Conservation (phyloP, 2,888 invertebrate genomes). For the Cetonia aurata region DNA sequence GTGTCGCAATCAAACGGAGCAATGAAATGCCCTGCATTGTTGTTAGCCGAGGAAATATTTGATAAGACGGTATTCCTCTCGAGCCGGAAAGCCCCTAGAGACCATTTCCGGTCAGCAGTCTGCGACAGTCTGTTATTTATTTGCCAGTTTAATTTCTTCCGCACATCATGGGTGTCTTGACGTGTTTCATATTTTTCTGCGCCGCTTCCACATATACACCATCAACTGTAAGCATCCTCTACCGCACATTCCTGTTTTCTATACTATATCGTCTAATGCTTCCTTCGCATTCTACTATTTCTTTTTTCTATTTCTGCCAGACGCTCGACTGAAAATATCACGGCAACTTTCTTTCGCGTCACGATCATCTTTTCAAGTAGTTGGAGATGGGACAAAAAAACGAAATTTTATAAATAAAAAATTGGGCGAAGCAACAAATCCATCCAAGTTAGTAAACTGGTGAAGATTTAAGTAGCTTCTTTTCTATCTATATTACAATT, state of each 20-base stretch:
- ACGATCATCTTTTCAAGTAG: conserved; percentile 1
- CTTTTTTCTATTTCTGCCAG: neutral
- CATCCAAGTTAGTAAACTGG: no score
- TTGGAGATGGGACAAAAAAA: neutral
- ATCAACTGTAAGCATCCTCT: conserved; percentile 20
- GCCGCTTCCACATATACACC: conserved; percentile 23
- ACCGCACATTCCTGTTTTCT: conserved; percentile 10
- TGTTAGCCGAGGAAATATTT: conserved; percentile 45
- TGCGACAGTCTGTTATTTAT: conserved; percentile 60
- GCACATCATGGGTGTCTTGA: conserved; percentile 54
- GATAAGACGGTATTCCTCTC: conserved; percentile 41
- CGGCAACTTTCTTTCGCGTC: neutral
- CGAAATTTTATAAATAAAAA: no score
- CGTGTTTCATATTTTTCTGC: conserved; percentile 44
- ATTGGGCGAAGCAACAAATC: no score
- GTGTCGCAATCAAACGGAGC: conserved; percentile 44
- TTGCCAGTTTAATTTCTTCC: conserved; percentile 62
- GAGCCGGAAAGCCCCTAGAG: conserved; percentile 51
- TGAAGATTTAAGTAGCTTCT: no score
- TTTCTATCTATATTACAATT: no score
- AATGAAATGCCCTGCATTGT: conserved; percentile 37
- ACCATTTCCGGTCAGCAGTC: conserved; percentile 58
- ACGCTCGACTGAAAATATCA: neutral
- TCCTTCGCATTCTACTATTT: neutral
- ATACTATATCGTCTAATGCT: neutral